Conservation (phyloP, 1,140 invertebrate species). For the Drosophila mojavensis region DNA sequence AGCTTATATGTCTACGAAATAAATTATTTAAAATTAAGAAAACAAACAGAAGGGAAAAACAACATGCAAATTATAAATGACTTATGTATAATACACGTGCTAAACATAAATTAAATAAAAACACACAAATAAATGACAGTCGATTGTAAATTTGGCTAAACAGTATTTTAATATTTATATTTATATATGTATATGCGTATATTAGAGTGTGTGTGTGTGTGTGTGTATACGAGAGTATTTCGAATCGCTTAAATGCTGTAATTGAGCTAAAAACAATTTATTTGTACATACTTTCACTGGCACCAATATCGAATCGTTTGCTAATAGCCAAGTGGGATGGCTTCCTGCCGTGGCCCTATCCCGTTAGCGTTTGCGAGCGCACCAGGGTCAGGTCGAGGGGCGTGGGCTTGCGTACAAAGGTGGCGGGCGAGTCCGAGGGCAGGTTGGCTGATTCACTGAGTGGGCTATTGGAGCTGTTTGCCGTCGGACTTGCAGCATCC, state of each 20-base stretch:
- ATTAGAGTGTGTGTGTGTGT: no score
- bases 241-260: conserved; percentile 17
- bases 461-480: conserved; percentile 50
- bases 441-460: conserved; percentile 56
- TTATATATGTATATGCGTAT: not conserved
- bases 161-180: conserved; percentile 22
- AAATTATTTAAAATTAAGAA: conserved; percentile 77
- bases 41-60: conserved; percentile 70
- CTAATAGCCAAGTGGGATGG: conserved; percentile 2
- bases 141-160: conserved; percentile 69
- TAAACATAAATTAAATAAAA: conserved; percentile 54
- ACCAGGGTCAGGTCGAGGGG: conserved; percentile 89
- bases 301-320: conserved; percentile 58
- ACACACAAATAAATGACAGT: conserved; percentile 60
- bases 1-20: conserved; percentile 53
- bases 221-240: conserved; percentile 9
- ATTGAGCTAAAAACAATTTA: conserved; percentile 68
- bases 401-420: conserved; percentile 84
- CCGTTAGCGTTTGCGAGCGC: conserved; percentile 75
- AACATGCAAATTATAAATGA: conserved; percentile 49
- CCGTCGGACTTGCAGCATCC: conserved; percentile 46
- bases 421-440: conserved; percentile 32
- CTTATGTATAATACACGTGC: not conserved
- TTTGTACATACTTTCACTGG: conserved; percentile 80
- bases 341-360: not conserved